Conservation (phyloP, 2,113 vertebrate genomes). For the Ptilorrhoa leucosticta region DNA sequence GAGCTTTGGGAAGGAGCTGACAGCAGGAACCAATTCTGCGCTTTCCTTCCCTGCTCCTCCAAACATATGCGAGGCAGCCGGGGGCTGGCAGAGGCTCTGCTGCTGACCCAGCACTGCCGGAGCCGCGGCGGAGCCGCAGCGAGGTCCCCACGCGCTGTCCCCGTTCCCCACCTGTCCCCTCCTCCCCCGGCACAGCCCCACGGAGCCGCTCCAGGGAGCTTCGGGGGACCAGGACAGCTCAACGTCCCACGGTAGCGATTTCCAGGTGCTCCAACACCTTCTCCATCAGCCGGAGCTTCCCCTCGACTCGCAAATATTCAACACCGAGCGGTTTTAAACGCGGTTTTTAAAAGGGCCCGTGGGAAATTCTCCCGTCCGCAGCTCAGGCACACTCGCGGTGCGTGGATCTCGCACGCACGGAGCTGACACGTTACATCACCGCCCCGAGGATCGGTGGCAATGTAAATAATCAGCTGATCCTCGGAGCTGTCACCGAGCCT, state of each 20-base stretch:
- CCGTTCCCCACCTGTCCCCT: accelerated
- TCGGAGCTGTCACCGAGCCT: neutral
- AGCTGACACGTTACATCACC: neutral
- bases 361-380: accelerated
- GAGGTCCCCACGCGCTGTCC: neutral
- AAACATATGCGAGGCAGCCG: neutral
- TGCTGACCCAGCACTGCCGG: neutral
- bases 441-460: neutral
- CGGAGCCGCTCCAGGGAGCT: neutral
- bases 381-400: accelerated
- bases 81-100: neutral
- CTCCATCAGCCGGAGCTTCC: accelerated
- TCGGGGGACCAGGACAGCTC: accelerated
- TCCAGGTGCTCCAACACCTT: neutral
- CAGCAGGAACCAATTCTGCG: neutral
- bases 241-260: accelerated
- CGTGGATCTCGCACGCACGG: accelerated
- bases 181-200: neutral
- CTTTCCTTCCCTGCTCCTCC: neutral
- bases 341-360: accelerated
- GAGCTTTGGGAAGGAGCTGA: neutral
- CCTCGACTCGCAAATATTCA: accelerated
- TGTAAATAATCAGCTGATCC: neutral
- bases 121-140: neutral
- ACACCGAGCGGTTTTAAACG: accelerated